Evolutionary conservation across 2,797 vertebrate genomes (phyloP).

Genomic region (Liasis olivaceus): DNA sequence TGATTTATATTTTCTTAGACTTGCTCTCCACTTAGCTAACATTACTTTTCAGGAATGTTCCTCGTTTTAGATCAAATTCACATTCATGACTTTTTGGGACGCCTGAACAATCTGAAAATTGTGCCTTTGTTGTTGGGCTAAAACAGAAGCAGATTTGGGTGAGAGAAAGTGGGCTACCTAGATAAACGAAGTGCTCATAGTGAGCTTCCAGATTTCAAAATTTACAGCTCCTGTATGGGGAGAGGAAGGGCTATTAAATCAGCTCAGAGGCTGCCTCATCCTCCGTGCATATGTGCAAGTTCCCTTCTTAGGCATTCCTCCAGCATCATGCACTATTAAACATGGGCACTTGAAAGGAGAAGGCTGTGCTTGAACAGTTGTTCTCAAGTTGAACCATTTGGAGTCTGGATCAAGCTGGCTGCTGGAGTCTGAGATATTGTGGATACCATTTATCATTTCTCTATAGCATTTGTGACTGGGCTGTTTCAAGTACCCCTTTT

Average conservation of each 20-base stretch:
- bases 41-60: background rate
- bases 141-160: slow-evolving; percentile 12
- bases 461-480: background rate
- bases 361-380: background rate
- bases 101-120: slow-evolving; percentile 1
- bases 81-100: background rate
- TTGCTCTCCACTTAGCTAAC: too few relatives aligned
- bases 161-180: slow-evolving; percentile 17
- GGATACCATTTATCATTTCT: background rate
- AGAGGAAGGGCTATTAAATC: background rate
- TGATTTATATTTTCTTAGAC: too few relatives aligned
- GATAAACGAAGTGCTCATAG: background rate
- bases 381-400: background rate
- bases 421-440: background rate
- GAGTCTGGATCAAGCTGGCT: background rate
- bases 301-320: background rate
- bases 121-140: background rate
- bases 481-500: background rate
- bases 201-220: background rate
- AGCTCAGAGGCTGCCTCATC: background rate
- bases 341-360: background rate
- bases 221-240: background rate
- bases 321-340: background rate
- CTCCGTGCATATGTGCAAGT: background rate
- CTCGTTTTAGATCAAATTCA: background rate